These are phyloP conservation scores for Drosophila antonietae DNA, from an alignment of 2,888 invertebrate genomes.

Conservation along the genomic window DNA sequence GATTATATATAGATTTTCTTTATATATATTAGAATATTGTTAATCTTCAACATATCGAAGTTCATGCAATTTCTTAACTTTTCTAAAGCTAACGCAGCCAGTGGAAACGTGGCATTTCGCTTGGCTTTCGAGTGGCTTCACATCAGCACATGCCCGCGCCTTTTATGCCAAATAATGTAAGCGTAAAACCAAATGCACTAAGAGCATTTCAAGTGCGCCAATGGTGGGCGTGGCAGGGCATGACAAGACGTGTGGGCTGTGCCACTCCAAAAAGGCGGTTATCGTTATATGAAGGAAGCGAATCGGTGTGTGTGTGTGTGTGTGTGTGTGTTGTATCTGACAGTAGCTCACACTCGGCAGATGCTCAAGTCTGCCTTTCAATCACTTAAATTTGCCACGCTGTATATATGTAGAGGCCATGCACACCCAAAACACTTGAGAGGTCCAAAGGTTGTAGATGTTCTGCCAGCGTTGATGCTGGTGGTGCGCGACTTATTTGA, in stretches of 20 bases:
- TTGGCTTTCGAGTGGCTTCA: slow-evolving; percentile 18
- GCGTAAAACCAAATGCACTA: slow-evolving; percentile 65
- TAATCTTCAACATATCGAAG: too few species aligned
- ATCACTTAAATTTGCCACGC: slow-evolving; percentile 58
- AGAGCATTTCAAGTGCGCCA: slow-evolving; percentile 59
- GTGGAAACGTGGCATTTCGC: slow-evolving; percentile 31
- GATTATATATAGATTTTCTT: too few species aligned
- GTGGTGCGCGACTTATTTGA: slow-evolving; percentile 45
- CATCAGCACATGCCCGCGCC: slow-evolving; percentile 23
- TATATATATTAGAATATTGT: too few species aligned
- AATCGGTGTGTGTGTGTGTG: background rate
- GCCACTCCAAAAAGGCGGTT: slow-evolving; percentile 32
- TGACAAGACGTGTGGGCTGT: slow-evolving; percentile 14
- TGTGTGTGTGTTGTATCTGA: slow-evolving; percentile 2
- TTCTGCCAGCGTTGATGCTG: background rate
- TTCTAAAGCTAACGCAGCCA: background rate
- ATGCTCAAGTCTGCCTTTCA: slow-evolving; percentile 54
- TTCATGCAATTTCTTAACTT: background rate
- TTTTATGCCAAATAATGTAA: slow-evolving; percentile 56
- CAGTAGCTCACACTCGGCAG: slow-evolving; percentile 2
- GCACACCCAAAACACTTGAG: slow-evolving; percentile 50
- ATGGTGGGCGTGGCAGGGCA: slow-evolving; percentile 14
- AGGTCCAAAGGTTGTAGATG: slow-evolving; percentile 42
- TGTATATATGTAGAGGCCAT: slow-evolving; percentile 21
- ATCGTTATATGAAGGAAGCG: slow-evolving; percentile 29